These are phyloP conservation scores for Cephus sareptanus DNA, from an alignment of 2,888 invertebrate species.

Conservation along the genomic window DNA sequence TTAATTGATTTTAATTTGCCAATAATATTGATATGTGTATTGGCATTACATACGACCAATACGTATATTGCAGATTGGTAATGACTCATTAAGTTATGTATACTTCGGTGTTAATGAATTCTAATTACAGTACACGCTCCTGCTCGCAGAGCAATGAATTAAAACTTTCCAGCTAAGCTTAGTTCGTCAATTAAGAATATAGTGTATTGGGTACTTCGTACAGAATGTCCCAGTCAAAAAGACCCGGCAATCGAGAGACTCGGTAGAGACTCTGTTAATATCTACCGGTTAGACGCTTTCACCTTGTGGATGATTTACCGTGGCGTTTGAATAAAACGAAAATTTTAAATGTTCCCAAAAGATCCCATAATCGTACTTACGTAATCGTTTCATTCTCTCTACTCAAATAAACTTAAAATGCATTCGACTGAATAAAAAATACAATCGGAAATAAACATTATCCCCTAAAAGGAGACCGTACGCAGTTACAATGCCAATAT, in stretches of 20 bases:
- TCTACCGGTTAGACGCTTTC: not conserved
- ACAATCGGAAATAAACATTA: not conserved
- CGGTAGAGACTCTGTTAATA: not conserved
- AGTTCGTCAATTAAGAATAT: not conserved
- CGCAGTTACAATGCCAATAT: not conserved
- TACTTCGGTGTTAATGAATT: not conserved
- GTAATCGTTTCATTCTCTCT: not conserved
- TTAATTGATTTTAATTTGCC: too few species aligned
- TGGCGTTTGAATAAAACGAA: not conserved
- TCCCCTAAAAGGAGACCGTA: not conserved
- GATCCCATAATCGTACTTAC: not conserved
- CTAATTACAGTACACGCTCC: not conserved
- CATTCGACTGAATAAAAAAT: not conserved
- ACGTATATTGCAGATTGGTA: too few species aligned
- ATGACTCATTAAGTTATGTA: too few species aligned
- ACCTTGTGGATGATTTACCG: not conserved
- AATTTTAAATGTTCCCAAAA: not conserved
- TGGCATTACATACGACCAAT: too few species aligned
- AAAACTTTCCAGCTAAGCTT: not conserved
- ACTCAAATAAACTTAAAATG: not conserved
- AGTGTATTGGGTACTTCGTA: not conserved
- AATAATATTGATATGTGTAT: too few species aligned
- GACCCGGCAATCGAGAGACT: not conserved
- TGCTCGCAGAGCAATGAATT: not conserved
- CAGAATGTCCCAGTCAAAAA: not conserved